phyloP scores from a whole-genome alignment of 2,797 vertebrate genomes.

The Sebastes variabilis region DNA sequence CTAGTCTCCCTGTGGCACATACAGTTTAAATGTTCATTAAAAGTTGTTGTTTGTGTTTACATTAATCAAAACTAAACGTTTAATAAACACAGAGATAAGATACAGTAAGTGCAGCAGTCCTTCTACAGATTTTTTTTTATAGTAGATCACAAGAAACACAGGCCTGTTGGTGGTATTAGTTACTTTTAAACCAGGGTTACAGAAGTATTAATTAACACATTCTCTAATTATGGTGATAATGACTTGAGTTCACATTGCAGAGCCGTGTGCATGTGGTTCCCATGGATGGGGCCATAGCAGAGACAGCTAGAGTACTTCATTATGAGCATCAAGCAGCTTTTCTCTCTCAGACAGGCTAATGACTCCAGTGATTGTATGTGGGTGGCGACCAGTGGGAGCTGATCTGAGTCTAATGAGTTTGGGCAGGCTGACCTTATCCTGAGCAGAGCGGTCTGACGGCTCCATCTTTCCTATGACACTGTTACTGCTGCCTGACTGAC shows the following conservation, averaged over 20 bases:
- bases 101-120: neutral
- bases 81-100: neutral
- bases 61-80: neutral
- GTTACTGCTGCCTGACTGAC: constrained; percentile 56
- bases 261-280: neutral
- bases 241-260: neutral
- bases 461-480: constrained; percentile 61
- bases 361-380: constrained; percentile 46
- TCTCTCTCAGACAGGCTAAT: constrained; percentile 54
- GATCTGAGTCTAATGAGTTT: constrained; percentile 64
- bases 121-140: neutral
- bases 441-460: constrained; percentile 49
- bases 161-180: neutral
- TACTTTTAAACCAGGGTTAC: neutral
- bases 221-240: neutral
- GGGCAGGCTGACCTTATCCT: constrained; percentile 66
- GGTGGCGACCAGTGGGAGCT: constrained; percentile 40
- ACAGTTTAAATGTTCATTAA: neutral
- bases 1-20: neutral
- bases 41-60: neutral
- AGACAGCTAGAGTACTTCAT: constrained; percentile 39
- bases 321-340: constrained; percentile 47
- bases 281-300: neutral
- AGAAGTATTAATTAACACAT: neutral
- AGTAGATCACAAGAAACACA: neutral